Evolutionary conservation across 2,113 vertebrate species (phyloP), one percentile per base, ranked within the genome.

Genomic region (Phycodurus eques): DNA sequence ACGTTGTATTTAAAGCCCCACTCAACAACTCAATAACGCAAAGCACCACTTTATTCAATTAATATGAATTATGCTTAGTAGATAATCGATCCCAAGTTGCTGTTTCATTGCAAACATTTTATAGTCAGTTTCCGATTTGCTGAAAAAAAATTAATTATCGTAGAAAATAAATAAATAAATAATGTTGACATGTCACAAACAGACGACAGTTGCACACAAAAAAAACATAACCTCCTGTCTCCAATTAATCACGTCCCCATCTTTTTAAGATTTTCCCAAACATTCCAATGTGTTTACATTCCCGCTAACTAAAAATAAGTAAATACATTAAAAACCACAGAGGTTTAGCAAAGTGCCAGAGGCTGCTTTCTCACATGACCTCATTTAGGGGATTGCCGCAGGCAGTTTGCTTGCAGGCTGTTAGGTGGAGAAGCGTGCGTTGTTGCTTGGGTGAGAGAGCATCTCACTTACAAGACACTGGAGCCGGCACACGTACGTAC

Each of bases 401-500:
- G 19, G 42, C 63, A 14, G n/a, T 10, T 8, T 19, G 5, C 39
- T 35, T 49, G 22, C 57, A 43, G 43, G 61, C 63, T 43, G 74
- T 79, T 56, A 59, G 59, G 74, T 85, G 81, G 70, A 74, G 35
- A 72, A 53, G 60, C 17, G 22, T 57, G 20, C 22, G 46, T 42
- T 44, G 27, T 68, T 49, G 39, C 51, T 33, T 27, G 31, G 17
- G 42, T 65, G 39, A 72, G 73, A 67, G 63, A 67, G 65, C 72
- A 62, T 71, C 69, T 78, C 74, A 71, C 76, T 79, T 44, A 65
- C 71, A 72, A 67, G 31, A 53, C 77, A 71, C 49, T 62, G 73
- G 68, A 81, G 81, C 76, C 72, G 76, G 67, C 56, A 78, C 61
- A 84, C 80, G 8, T 82, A 84, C 80, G 8, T 82, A 89, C 80